Evolutionary conservation across 2,888 invertebrate species (phyloP).

Genomic region (Tinea semifulvella): DNA sequence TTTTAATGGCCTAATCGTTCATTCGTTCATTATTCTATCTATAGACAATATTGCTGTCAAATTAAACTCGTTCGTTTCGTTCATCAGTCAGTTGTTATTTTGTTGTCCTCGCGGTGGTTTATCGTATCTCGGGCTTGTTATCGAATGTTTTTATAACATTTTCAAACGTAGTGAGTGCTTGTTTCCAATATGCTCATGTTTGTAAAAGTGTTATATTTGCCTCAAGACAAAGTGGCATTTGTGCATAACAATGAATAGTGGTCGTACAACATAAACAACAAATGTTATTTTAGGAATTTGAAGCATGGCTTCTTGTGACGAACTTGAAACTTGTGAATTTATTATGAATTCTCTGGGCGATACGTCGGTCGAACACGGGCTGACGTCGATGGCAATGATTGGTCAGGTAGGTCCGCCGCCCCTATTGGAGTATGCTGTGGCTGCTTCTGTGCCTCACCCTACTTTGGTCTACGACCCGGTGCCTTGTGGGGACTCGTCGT

Average conservation of each 20-base stretch:
- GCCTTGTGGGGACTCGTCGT: slow-evolving; percentile 48
- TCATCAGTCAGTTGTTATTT: slow-evolving; percentile 1
- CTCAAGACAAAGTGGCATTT: background rate
- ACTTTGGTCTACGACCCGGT: slow-evolving; percentile 32
- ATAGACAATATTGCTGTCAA: slow-evolving; percentile 7
- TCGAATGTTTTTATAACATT: slow-evolving; percentile 2
- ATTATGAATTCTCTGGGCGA: slow-evolving; percentile 7
- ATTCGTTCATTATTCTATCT: background rate
- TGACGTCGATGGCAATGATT: slow-evolving; percentile 25
- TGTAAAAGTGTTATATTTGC: background rate
- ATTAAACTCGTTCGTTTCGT: background rate
- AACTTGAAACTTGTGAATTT: slow-evolving; percentile 10
- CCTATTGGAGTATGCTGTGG: slow-evolving; percentile 32
- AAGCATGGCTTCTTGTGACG: slow-evolving; percentile 13
- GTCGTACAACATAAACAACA: slow-evolving; percentile 6
- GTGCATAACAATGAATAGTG: background rate
- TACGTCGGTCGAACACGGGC: slow-evolving; percentile 20
- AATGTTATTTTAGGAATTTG: slow-evolving; percentile 12
- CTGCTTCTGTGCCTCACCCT: slow-evolving; percentile 32
- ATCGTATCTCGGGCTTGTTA: slow-evolving; percentile 2
- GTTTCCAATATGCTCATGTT: background rate
- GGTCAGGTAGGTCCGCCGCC: slow-evolving; percentile 25
- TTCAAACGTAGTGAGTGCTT: slow-evolving; percentile 1
- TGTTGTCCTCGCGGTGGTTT: background rate
- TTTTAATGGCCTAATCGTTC: too few species aligned